phyloP scores from a whole-genome alignment of 2,888 invertebrate genomes.

The Eutolmus rufibarbis region DNA sequence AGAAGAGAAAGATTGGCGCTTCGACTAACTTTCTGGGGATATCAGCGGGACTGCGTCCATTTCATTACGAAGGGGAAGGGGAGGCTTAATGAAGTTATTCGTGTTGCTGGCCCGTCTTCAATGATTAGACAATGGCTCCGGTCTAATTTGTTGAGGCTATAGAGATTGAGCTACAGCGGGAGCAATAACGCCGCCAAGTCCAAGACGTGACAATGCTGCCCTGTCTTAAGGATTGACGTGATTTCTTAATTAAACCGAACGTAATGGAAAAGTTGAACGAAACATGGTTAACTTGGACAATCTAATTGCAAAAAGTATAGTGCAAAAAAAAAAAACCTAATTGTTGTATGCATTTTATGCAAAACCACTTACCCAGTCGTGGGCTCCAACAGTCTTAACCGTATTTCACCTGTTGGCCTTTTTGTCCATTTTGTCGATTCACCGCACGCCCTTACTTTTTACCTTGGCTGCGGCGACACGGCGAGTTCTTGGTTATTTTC shows the following conservation, averaged over 20 bases:
- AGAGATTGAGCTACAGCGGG: not conserved
- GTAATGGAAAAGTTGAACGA: not conserved
- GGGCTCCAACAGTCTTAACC: not conserved
- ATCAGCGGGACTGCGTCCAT: not conserved
- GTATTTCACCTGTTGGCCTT: not conserved
- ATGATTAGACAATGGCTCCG: slow-evolving; percentile 1
- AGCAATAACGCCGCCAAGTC: not conserved
- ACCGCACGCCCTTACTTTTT: not conserved
- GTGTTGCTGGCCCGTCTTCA: not conserved
- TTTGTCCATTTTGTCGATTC: not conserved
- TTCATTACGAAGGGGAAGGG: not conserved
- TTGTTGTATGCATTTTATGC: not conserved
- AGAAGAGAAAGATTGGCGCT: slow-evolving; percentile 1
- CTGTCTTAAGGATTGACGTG: not conserved
- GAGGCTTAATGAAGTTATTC: slow-evolving; percentile 14
- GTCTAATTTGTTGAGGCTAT: not conserved
- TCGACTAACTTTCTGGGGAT: not conserved
- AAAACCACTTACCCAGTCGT: not conserved
- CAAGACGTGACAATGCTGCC: not conserved
- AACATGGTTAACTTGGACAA: not conserved
- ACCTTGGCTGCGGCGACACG: not conserved
- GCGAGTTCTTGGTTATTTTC: not conserved
- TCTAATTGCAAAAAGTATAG: not conserved
- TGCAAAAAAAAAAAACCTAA: not conserved
- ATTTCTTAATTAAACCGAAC: not conserved